Evolutionary conservation across 2,113 vertebrate genomes (phyloP), one percentile per base, ranked within the genome.

Genomic region (Phasianus colchicus): DNA sequence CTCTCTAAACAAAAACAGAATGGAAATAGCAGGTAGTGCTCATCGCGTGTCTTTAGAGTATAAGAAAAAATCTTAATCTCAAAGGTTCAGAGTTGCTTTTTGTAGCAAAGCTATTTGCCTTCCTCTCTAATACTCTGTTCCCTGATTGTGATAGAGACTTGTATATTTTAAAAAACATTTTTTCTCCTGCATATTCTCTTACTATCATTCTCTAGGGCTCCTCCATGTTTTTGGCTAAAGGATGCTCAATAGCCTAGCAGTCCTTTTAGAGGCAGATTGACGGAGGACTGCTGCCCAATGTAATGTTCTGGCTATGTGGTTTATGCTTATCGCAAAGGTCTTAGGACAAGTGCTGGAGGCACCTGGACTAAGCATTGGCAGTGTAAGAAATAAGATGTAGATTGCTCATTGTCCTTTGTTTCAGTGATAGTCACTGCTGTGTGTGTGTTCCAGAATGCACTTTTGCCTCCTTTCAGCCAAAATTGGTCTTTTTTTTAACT

Each of bases 41-140:
- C 36, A 38, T 88, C 36, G 38, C 16, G 38, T 76, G 7, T 64
- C n/a, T 63, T 74, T 25, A 34, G 38, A 47, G 36, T 8, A 13
- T 32, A 69, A 81, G 36, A 36, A 74, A 86, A 92, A 29, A 34
- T 67, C 55, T 74, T 34, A 34, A 66, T 83, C 92, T 32, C 54
- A 69, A 71, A 29, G 0, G 7, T 60, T 88, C 40, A 30, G 45
- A 75, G 47, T 42, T 60, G 60, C 45, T 88, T 86, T 86, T 92
- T 83, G 34, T 17, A 43, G 48, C 48, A n/a, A 34, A 47, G 74
- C n/a, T 48, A 9, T 64, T 27, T 72, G 55, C 55, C 27, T 85
- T 95, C 57, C 65, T 86, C 64, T 60, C 61, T 71, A 50, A 18
- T 3, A 19, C 1, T 8, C 18, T 50, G 5, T 69, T 93, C 92